phyloP scores from a whole-genome alignment of 2,113 vertebrate species.

The Cariama cristata region DNA sequence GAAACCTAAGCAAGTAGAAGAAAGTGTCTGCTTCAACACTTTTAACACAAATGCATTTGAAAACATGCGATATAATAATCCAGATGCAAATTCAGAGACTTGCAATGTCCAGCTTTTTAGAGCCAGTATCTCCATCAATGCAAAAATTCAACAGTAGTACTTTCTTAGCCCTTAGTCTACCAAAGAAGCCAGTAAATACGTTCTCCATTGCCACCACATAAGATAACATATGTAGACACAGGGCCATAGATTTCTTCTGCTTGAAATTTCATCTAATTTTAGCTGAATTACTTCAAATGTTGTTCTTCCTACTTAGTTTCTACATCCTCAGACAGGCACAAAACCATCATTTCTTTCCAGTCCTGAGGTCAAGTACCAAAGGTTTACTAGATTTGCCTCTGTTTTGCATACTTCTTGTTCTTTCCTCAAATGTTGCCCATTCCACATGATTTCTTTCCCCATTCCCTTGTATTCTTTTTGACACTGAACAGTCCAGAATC shows the following conservation, averaged over 20 bases:
- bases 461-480: neutral
- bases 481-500: neutral
- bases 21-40: neutral
- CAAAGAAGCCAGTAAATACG: neutral
- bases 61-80: neutral
- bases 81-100: neutral
- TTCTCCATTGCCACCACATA: neutral
- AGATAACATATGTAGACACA: neutral
- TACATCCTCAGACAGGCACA: neutral
- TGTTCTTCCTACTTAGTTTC: neutral
- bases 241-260: neutral
- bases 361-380: neutral
- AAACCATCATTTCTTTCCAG: neutral
- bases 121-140: neutral
- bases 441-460: neutral
- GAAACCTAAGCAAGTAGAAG: neutral
- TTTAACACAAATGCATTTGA: neutral
- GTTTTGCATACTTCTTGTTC: neutral
- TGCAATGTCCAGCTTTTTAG: neutral
- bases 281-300: neutral
- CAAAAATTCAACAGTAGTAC: neutral
- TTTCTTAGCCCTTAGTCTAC: neutral
- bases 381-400: neutral
- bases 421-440: neutral
- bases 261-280: neutral